Base-by-base conservation (phyloP, 2,888 invertebrate genomes). In the Perizoma flavofasciatum region DNA sequence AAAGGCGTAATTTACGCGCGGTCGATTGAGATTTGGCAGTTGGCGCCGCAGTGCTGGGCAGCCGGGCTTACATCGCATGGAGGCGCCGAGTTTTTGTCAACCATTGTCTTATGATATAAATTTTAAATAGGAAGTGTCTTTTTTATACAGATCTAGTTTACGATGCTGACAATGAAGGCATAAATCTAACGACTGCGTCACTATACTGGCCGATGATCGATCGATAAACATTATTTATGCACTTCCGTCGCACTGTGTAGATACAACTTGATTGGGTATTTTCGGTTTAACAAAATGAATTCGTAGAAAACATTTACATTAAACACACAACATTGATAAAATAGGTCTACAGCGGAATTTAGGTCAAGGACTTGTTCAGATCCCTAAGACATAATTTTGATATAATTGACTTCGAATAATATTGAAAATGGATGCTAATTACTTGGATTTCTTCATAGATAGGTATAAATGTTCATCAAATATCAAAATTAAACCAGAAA, bases 91-190 rank as follows among this genome's bases (percentile, higher is more conserved):
- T 92, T 92, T 92, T 92, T 92, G 90, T 90, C 82, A 82, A 86
- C 90, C 88, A 92, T 91, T 92, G 92, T 92, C 90, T 92, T 91
- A 73, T 90, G 83, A 90, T 91, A 92, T 91, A 91, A 89, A 90
- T 91, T 92, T 90, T 82, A 90, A 92, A 90, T 91, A 91, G 91
- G 90, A 90, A 91, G 90, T 90, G 89, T 88, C 86, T 85, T 89
- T 91, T 92, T 91, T 92, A 90, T 90, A 86, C 87, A 88, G 90
- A 91, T 91, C 92, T 92, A 92, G 92, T 91, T 91, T 91, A 91
- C 87, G 88, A 86, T 85, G 78, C 86, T 89, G 89, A 88, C 91
- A 88, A 89, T 91, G 89, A 89, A 86, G 89, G 89, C 83, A 90
- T 92, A 91, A 91, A 92, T 92, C 90, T 91, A 89, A 86, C 83